Evolutionary conservation across 2,113 vertebrate species (phyloP).

Genomic region (Corynorhinus townsendii): DNA sequence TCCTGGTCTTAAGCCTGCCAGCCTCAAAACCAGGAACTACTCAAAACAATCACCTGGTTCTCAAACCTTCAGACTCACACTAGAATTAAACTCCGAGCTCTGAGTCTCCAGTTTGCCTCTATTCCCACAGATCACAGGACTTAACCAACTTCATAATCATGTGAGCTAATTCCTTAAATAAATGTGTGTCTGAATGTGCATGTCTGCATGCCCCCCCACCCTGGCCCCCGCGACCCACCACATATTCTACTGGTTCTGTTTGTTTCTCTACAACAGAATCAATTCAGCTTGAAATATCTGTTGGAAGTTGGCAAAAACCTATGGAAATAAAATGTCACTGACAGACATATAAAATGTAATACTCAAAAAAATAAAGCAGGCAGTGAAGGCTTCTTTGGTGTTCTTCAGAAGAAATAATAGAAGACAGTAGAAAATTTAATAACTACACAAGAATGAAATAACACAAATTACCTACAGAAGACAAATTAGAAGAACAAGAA

Average conservation of each 20-base stretch:
- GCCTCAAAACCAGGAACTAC: background rate
- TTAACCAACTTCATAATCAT: background rate
- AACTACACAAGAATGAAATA: background rate
- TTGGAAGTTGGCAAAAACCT: background rate
- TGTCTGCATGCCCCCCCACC: no score
- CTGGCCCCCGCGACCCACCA: background rate
- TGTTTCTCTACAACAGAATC: background rate
- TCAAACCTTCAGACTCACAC: background rate
- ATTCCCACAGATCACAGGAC: background rate
- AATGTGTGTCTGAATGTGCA: background rate
- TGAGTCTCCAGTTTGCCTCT: background rate
- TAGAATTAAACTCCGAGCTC: background rate
- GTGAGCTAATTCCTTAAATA: background rate
- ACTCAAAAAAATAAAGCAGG: background rate
- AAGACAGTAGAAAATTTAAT: background rate
- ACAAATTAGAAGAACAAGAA: background rate
- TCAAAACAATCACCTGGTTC: background rate
- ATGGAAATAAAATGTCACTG: background rate
- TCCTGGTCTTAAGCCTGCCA: background rate
- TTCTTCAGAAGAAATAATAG: background rate
- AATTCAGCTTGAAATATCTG: background rate
- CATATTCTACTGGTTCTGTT: background rate
- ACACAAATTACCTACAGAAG: background rate
- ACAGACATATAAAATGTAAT: background rate
- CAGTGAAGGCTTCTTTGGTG: background rate